Evolutionary conservation across 1,140 invertebrate genomes (phyloP).

Genomic region (Cherax destructor): DNA sequence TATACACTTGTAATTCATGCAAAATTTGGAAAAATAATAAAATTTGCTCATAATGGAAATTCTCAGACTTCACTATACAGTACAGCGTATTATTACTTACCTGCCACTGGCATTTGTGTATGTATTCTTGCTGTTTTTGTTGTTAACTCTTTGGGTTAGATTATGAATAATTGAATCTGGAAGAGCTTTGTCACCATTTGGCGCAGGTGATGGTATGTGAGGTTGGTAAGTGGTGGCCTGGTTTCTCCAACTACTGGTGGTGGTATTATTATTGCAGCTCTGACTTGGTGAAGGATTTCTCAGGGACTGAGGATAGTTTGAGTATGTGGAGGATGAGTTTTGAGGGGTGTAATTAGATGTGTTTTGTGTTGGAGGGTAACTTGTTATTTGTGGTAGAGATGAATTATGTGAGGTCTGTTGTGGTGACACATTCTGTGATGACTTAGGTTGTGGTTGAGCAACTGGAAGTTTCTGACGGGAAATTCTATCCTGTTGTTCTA

Average conservation of each 20-base stretch:
- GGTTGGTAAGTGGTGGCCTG: conserved; percentile 71
- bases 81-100: neutral
- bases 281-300: conserved; percentile 40
- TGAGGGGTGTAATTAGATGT: conserved; percentile 28
- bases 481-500: conserved; percentile 82
- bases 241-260: conserved; percentile 66
- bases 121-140: conserved; percentile 61
- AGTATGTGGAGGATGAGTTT: conserved; percentile 13
- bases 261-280: conserved; percentile 33
- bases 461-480: conserved; percentile 45
- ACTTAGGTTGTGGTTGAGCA: conserved; percentile 41
- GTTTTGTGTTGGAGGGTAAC: conserved; percentile 39
- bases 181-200: conserved; percentile 61
- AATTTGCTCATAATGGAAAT: neutral
- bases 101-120: conserved; percentile 52
- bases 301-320: conserved; percentile 40
- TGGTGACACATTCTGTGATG: conserved; percentile 47
- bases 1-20: neutral
- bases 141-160: conserved; percentile 71
- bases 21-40: neutral
- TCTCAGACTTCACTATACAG: neutral
- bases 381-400: neutral
- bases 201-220: conserved; percentile 38
- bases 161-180: conserved; percentile 71
- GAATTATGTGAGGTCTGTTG: conserved; percentile 72